phyloP scores from a whole-genome alignment of 2,797 vertebrate species.

The Tenualosa thibaudeaui region DNA sequence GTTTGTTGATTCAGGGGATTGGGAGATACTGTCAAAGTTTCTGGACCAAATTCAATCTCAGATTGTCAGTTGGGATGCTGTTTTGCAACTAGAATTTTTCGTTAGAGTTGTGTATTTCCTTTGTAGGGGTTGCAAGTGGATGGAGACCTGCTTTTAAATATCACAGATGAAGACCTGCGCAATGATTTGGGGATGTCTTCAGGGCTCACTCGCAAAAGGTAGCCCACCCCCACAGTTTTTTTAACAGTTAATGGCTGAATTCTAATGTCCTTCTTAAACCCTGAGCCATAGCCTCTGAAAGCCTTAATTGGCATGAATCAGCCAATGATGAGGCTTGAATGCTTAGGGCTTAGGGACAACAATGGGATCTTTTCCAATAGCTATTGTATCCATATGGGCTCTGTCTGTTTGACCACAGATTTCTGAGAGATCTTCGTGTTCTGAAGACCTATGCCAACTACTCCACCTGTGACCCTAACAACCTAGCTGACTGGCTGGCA shows the following conservation, averaged over 20 bases:
- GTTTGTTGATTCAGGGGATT: too few species aligned
- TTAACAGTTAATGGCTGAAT: not conserved
- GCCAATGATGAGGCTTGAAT: too few species aligned
- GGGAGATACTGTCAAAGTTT: too few species aligned
- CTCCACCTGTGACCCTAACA: conserved; percentile 93
- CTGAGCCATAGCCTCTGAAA: too few species aligned
- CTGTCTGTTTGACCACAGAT: conserved; percentile 68
- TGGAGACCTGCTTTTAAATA: conserved; percentile 89
- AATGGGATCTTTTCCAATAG: not conserved
- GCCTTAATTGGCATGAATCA: too few species aligned
- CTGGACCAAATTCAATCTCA: too few species aligned
- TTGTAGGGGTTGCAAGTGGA: conserved; percentile 91
- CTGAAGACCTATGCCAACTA: conserved; percentile 95
- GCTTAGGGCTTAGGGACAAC: not conserved
- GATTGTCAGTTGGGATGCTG: too few species aligned
- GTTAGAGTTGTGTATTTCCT: not conserved
- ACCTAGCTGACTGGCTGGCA: conserved; percentile 92
- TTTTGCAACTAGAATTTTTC: not conserved
- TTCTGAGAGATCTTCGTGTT: conserved; percentile 88
- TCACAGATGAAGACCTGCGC: conserved; percentile 86
- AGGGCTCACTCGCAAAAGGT: conserved; percentile 88
- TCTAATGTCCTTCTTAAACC: too few species aligned
- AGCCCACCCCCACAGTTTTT: too few species aligned
- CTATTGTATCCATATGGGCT: not conserved
- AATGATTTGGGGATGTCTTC: conserved; percentile 85